These are phyloP conservation scores for Rhinoptilus africanus DNA, from an alignment of 2,113 vertebrate species.

Conservation along the genomic window DNA sequence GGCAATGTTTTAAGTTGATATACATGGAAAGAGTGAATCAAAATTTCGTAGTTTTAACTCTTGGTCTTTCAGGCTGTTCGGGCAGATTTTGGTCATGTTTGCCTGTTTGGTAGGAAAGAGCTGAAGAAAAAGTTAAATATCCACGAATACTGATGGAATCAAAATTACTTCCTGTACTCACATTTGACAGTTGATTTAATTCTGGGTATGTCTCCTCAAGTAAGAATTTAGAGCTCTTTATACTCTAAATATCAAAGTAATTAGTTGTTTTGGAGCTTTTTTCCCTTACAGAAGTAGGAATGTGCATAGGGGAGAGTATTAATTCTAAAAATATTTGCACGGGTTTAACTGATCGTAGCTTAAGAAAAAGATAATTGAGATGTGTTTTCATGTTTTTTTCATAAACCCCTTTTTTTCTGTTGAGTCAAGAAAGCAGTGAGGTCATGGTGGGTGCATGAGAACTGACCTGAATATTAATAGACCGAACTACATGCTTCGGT, in stretches of 20 bases:
- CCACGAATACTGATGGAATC: background rate
- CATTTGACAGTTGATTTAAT: background rate
- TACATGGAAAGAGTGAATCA: background rate
- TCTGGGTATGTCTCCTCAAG: background rate
- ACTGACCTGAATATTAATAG: conserved; percentile 51
- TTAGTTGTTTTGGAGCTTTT: background rate
- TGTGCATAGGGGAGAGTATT: background rate
- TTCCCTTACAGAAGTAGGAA: background rate
- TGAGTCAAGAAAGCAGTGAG: conserved; percentile 51
- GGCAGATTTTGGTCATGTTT: background rate
- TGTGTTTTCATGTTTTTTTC: background rate
- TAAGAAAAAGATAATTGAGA: background rate
- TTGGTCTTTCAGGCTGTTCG: background rate
- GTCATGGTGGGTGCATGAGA: background rate
- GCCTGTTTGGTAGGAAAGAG: background rate
- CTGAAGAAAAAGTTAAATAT: background rate
- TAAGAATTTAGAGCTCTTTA: background rate
- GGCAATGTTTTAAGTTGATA: background rate
- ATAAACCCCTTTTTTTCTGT: conserved; percentile 1
- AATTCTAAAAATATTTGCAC: background rate
- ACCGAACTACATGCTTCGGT: background rate
- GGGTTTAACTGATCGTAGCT: background rate
- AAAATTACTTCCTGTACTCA: background rate
- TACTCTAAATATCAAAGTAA: background rate
- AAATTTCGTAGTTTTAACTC: background rate